Conservation (phyloP, 2,888 invertebrate species). For the Antitype chi region DNA sequence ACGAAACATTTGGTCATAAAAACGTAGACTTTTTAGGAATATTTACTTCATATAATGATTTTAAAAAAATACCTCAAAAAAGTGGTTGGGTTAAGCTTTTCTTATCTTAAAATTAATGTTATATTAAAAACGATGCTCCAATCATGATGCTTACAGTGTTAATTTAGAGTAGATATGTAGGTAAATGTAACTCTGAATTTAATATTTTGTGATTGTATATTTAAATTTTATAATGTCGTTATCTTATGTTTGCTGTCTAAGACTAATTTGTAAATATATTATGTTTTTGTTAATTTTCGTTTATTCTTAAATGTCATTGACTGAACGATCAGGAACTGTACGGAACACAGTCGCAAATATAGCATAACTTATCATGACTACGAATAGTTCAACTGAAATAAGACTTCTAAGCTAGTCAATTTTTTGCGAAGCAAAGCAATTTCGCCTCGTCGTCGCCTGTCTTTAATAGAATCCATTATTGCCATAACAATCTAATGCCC, state of each 20-base stretch:
- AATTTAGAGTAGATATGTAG: slow-evolving; percentile 34
- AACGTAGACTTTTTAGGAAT: slow-evolving; percentile 1
- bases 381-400: slow-evolving; percentile 16
- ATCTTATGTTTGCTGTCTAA: slow-evolving; percentile 57
- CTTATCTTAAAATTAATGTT: slow-evolving; percentile 27
- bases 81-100: slow-evolving; percentile 35
- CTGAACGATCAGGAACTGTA: slow-evolving; percentile 34
- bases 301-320: slow-evolving; percentile 44
- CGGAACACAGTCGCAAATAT: slow-evolving; percentile 36
- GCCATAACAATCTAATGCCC: not conserved
- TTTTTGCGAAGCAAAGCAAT: not conserved
- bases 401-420: not conserved
- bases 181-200: slow-evolving; percentile 44
- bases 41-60: not conserved
- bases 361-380: slow-evolving; percentile 32
- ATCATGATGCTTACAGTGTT: slow-evolving; percentile 49
- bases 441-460: not conserved
- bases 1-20: slow-evolving; percentile 8
- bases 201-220: slow-evolving; percentile 57
- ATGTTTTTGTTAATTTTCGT: slow-evolving; percentile 52
- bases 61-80: slow-evolving; percentile 33
- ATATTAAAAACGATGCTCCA: slow-evolving; percentile 31
- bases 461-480: not conserved
- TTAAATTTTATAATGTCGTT: slow-evolving; percentile 48
- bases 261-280: slow-evolving; percentile 47